Evolutionary conservation across 1,140 invertebrate species (phyloP).

Genomic region (Papilio aristodemus): DNA sequence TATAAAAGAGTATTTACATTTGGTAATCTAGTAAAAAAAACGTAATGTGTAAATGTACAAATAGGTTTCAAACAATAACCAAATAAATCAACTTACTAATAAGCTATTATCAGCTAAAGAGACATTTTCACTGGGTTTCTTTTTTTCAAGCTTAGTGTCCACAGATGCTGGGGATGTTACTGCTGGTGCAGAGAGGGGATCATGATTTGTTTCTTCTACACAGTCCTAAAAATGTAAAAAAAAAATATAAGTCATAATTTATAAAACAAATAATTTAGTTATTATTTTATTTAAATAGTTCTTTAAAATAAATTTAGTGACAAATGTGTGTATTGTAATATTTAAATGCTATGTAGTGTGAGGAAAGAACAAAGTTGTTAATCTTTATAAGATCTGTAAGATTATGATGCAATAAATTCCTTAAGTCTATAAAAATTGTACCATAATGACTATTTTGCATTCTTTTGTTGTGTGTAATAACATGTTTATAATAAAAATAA

Average conservation of each 20-base stretch:
- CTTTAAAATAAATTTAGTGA: not conserved
- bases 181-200: slow-evolving; percentile 57
- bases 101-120: slow-evolving; percentile 82
- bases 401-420: not conserved
- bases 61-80: slow-evolving; percentile 16
- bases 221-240: slow-evolving; percentile 51
- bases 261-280: slow-evolving; percentile 12
- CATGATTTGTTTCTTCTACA: slow-evolving; percentile 66
- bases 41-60: not conserved
- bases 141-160: slow-evolving; percentile 61
- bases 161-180: slow-evolving; percentile 45
- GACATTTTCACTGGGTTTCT: slow-evolving; percentile 78
- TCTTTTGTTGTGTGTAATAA: not conserved
- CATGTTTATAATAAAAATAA: not conserved
- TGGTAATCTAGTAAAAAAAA: no score
- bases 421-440: not conserved
- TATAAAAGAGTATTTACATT: no score
- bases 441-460: not conserved
- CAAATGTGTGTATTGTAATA: not conserved
- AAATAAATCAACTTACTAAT: slow-evolving; percentile 64
- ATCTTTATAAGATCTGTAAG: not conserved
- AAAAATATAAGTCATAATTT: not conserved
- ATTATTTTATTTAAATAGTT: not conserved
- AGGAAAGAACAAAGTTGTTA: not conserved
- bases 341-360: no score